Percentiles rank a stretch among this genome's conserved stretches.
phyloP scores from a whole-genome alignment of 2,888 invertebrate genomes.

The Chirona hameri region DNA sequence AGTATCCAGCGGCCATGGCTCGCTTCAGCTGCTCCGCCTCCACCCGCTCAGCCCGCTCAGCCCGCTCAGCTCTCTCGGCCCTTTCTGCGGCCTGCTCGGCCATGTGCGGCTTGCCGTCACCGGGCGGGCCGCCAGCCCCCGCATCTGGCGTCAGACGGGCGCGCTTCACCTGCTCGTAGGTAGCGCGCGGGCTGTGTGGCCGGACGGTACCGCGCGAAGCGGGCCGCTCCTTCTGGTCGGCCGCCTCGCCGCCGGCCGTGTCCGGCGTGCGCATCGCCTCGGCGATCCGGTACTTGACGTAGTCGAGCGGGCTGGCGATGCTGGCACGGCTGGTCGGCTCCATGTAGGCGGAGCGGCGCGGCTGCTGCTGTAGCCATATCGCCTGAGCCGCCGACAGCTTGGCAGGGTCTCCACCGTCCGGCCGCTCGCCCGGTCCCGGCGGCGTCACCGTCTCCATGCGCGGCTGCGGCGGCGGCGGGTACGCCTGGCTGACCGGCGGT shows the following conservation, averaged over 20 bases:
- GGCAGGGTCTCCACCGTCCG: background rate
- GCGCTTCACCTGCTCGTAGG: slow-evolving; percentile 4
- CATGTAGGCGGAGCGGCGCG: background rate
- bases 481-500: background rate
- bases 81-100: background rate
- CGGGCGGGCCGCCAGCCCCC: background rate
- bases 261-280: slow-evolving; percentile 39
- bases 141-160: background rate
- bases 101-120: no score
- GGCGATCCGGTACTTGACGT: slow-evolving; percentile 37
- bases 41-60: background rate
- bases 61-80: background rate
- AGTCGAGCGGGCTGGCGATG: slow-evolving; percentile 33
- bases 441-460: background rate
- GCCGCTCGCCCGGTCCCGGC: background rate
- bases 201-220: slow-evolving; percentile 22
- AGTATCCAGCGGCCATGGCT: slow-evolving; percentile 7
- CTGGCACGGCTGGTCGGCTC: slow-evolving; percentile 1
- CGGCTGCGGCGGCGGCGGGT: slow-evolving; percentile 1
- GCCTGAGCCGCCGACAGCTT: background rate
- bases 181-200: background rate
- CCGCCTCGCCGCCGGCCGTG: background rate
- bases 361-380: background rate
- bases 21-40: background rate
- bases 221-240: background rate